A percentile compares a stretch with the other conserved stretches of the same genome.
Conservation (phyloP, 1,140 invertebrate species). For the Calliopsis andreniformis region DNA sequence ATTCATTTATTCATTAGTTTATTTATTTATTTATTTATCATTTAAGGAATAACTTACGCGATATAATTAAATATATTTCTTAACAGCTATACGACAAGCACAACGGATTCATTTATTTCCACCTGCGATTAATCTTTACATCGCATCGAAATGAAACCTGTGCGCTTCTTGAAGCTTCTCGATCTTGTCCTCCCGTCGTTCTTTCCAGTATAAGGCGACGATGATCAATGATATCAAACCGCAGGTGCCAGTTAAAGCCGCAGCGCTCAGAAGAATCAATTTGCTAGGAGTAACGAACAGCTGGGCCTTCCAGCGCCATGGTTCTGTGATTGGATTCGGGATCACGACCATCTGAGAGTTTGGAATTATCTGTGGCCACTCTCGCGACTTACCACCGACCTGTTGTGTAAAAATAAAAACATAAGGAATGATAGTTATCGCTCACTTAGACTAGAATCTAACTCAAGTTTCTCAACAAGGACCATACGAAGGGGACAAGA, state of each 20-base stretch:
- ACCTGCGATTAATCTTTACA: constrained; percentile 81
- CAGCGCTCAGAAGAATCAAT: constrained; percentile 94
- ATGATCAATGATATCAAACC: constrained; percentile 93
- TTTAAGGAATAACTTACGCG: constrained; percentile 37
- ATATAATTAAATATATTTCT: constrained; percentile 41
- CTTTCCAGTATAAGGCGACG: constrained; percentile 94
- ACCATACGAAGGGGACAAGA: too few species aligned
- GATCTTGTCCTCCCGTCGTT: constrained; percentile 94
- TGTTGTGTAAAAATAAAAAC: constrained; percentile 44
- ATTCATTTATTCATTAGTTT: constrained; percentile 3
- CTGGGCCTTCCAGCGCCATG: constrained; percentile 93
- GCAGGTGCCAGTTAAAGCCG: constrained; percentile 93
- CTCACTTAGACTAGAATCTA: too few species aligned
- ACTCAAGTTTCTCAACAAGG: too few species aligned
- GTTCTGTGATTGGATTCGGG: constrained; percentile 90
- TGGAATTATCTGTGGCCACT: constrained; percentile 97
- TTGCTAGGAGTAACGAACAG: constrained; percentile 98
- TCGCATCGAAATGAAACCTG: constrained; percentile 91
- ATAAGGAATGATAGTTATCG: constrained; percentile 4
- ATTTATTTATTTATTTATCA: constrained; percentile 18
- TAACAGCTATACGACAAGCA: constrained; percentile 15
- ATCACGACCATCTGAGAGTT: constrained; percentile 99
- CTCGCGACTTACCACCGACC: constrained; percentile 81
- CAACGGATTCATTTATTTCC: constrained; percentile 8
- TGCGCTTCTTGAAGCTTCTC: constrained; percentile 94